Evolutionary conservation across 2,113 vertebrate genomes (phyloP).

Genomic region (Craseonycteris thonglongyai): DNA sequence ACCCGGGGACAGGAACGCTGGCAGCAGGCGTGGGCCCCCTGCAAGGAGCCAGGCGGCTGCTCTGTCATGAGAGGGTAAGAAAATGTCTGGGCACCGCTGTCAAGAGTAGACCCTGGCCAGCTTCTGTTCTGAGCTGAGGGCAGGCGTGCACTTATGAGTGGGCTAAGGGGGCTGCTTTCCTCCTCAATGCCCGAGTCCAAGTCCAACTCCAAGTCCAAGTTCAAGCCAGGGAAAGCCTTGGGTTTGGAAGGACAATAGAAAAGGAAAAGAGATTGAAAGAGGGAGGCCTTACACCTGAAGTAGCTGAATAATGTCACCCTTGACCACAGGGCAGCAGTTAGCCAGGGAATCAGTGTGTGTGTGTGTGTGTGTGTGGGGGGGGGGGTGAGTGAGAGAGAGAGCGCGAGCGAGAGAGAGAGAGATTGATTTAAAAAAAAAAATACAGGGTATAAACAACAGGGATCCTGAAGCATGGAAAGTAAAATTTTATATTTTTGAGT

Average conservation of each 20-base stretch:
- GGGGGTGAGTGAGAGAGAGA: neutral
- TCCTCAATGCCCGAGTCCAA: neutral
- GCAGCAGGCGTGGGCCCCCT: neutral
- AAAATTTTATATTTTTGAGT: neutral
- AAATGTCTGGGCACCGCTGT: neutral
- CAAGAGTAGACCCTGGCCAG: neutral
- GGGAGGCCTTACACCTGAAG: neutral
- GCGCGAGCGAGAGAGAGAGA: too few relatives aligned
- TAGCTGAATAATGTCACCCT: neutral
- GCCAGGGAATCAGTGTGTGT: neutral
- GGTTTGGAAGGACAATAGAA: neutral
- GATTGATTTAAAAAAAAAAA: too few relatives aligned
- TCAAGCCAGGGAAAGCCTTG: neutral
- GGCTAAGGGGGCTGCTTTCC: neutral
- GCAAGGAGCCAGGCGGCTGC: neutral
- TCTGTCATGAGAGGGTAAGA: neutral
- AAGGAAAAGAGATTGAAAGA: neutral
- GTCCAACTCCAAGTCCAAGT: neutral
- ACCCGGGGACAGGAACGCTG: rapidly evolving
- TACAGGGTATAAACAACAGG: neutral
- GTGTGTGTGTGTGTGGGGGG: too few relatives aligned
- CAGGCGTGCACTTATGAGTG: neutral
- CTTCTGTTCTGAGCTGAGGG: neutral
- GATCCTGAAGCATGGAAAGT: neutral
- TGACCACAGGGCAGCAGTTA: neutral